Conservation (phyloP, 2,797 vertebrate species). For the Sus cebifrons region DNA sequence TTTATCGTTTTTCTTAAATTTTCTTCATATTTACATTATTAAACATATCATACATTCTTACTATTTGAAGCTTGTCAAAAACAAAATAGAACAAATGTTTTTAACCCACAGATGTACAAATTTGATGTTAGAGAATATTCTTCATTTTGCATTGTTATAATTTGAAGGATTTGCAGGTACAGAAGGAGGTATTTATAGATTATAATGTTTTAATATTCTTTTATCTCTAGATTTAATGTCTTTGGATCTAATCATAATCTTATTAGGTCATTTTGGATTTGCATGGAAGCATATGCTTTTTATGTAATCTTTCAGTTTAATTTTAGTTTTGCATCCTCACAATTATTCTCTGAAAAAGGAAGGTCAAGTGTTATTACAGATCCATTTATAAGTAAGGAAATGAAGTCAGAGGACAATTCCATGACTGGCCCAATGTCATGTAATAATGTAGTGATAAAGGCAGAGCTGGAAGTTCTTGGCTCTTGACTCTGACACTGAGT, state of each 20-base stretch:
- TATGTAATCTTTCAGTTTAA: background rate
- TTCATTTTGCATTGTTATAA: constrained; percentile 1
- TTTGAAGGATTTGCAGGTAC: constrained; percentile 8
- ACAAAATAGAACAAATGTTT: background rate
- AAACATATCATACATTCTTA: constrained; percentile 42
- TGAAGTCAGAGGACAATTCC: constrained; percentile 45
- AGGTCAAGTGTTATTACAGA: constrained; percentile 31
- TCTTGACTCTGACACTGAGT: background rate
- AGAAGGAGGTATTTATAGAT: background rate
- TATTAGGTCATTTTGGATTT: constrained; percentile 15
- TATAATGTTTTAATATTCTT: background rate
- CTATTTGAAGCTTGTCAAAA: constrained; percentile 45
- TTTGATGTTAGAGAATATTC: constrained; percentile 24
- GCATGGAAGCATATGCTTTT: constrained; percentile 16
- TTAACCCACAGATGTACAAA: constrained; percentile 7
- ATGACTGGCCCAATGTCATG: background rate
- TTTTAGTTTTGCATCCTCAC: constrained; percentile 50
- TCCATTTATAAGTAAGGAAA: constrained; percentile 27
- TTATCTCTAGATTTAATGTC: constrained; percentile 53
- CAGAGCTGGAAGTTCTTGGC: background rate
- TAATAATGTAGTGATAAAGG: background rate
- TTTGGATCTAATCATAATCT: background rate
- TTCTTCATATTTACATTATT: background rate
- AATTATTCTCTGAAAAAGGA: constrained; percentile 35
- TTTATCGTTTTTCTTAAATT: constrained; percentile 54